Evolutionary conservation across 1,140 invertebrate species (phyloP).

Genomic region (Archegozetes longisetosus): DNA sequence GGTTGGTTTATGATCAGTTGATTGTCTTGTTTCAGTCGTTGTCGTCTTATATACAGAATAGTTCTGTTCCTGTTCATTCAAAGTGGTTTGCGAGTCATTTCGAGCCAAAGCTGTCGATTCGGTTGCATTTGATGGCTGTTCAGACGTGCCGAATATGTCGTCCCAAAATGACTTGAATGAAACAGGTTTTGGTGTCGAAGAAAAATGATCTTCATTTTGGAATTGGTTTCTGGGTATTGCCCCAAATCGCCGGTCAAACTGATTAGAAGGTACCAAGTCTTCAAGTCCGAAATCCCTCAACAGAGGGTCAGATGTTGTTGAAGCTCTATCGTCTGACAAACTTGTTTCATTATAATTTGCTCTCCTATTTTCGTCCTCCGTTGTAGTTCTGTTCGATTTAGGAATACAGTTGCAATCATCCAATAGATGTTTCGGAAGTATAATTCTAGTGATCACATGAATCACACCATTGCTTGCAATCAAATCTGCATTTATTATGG

Average conservation of each 20-base stretch:
- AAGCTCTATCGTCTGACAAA: background rate
- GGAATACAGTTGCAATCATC: slow-evolving; percentile 17
- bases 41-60: no score
- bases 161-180: background rate
- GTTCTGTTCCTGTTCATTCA: no score
- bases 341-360: background rate
- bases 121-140: background rate
- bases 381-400: background rate
- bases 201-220: background rate
- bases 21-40: background rate
- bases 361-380: no score
- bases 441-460: slow-evolving; percentile 36
- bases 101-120: no score
- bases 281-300: background rate
- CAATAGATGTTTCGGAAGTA: slow-evolving; percentile 28
- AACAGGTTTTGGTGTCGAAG: background rate
- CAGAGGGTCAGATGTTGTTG: background rate
- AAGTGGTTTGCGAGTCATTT: no score
- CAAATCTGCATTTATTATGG: slow-evolving; percentile 20
- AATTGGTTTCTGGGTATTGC: no score
- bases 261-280: background rate
- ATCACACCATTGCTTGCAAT: slow-evolving; percentile 34
- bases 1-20: background rate
- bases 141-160: background rate
- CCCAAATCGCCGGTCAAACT: background rate